phyloP scores from a whole-genome alignment of 2,797 vertebrate genomes.

The Alectoris magna region DNA sequence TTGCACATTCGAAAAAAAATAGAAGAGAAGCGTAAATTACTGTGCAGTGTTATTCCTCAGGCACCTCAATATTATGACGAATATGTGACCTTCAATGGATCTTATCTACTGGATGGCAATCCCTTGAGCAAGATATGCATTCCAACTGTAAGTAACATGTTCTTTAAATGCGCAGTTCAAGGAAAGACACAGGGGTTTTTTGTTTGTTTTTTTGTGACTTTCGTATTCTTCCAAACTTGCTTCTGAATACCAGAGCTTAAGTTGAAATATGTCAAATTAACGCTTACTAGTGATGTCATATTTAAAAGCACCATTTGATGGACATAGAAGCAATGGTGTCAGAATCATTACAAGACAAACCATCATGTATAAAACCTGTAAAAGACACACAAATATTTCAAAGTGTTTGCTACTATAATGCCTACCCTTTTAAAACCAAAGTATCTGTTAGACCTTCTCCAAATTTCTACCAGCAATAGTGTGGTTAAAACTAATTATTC shows the following conservation, averaged over 20 bases:
- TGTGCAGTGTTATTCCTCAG: conserved; percentile 96
- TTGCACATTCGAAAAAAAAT: conserved; percentile 98
- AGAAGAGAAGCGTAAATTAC: conserved; percentile 96
- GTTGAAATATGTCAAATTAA: background rate
- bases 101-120: conserved; percentile 97
- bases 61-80: conserved; percentile 99
- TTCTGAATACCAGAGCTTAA: background rate
- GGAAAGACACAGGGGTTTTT: background rate
- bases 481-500: background rate
- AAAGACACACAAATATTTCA: background rate
- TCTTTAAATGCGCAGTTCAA: background rate
- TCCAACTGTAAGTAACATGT: conserved; percentile 89
- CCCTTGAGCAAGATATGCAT: conserved; percentile 99
- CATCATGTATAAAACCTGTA: background rate
- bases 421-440: background rate
- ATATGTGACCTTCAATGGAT: conserved; percentile 98
- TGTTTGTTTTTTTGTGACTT: background rate
- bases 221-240: background rate
- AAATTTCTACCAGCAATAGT: background rate
- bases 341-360: background rate
- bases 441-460: background rate
- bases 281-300: background rate
- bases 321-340: background rate
- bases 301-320: background rate
- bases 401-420: background rate